These are phyloP conservation scores for Dinomys branickii DNA, from an alignment of 2,113 vertebrate species.

Conservation along the genomic window DNA sequence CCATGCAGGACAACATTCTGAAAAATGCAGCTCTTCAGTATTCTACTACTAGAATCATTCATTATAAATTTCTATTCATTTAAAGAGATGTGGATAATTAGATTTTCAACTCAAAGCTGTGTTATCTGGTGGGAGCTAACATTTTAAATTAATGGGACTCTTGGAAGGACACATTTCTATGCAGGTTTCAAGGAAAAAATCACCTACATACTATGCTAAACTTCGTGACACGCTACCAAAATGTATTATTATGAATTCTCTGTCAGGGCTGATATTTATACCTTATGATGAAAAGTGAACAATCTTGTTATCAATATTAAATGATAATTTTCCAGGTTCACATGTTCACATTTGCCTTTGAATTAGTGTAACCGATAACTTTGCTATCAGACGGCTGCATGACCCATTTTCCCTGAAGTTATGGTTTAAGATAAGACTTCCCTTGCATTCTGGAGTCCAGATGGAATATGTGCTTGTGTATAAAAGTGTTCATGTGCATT, in stretches of 20 bases:
- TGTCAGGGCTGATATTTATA: background rate
- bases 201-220: background rate
- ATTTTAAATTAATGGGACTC: conserved; percentile 45
- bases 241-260: background rate
- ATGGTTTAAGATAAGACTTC: conserved; percentile 30
- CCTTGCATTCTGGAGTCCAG: background rate
- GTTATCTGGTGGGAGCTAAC: background rate
- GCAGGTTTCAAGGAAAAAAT: background rate
- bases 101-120: conserved; percentile 40
- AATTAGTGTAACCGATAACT: background rate
- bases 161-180: background rate
- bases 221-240: background rate
- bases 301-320: background rate
- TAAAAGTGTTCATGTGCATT: background rate
- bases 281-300: background rate
- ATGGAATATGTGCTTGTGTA: background rate
- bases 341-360: background rate
- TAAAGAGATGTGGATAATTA: conserved; percentile 47
- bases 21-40: conserved; percentile 9
- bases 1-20: background rate
- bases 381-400: background rate
- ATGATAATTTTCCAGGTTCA: background rate
- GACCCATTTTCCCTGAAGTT: background rate
- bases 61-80: conserved; percentile 33
- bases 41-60: conserved; percentile 21